Conservation (phyloP, 2,113 vertebrate genomes). For the Grammomys dolichurus region DNA sequence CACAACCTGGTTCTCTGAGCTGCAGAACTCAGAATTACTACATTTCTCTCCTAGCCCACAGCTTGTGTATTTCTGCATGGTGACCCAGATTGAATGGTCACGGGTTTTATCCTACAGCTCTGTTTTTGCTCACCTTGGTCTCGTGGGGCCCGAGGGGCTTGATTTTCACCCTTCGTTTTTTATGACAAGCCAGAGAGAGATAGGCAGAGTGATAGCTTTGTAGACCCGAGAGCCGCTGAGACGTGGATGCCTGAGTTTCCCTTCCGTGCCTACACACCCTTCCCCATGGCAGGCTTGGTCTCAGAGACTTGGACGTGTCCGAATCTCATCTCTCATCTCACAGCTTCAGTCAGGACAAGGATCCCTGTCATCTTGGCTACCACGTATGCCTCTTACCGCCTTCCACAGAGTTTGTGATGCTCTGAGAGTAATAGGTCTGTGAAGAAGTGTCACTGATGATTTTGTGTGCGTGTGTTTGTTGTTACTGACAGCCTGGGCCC, state of each 20-base stretch:
- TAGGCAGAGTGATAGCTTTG: rapidly evolving
- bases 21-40: background rate
- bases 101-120: background rate
- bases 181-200: background rate
- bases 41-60: background rate
- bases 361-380: background rate
- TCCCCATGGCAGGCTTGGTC: rapidly evolving
- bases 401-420: background rate
- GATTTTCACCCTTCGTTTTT: background rate
- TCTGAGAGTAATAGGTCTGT: background rate
- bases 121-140: background rate
- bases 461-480: background rate
- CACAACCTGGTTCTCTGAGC: background rate
- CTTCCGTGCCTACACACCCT: too few species aligned
- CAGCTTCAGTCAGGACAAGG: background rate
- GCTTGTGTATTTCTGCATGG: background rate
- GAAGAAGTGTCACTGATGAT: background rate
- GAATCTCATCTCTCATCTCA: background rate
- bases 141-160: background rate
- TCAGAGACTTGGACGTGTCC: rapidly evolving
- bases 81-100: background rate
- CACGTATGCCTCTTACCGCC: background rate
- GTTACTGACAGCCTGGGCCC: constrained; percentile 86
- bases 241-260: background rate
- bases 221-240: background rate